phyloP scores from a whole-genome alignment of 2,888 invertebrate genomes.

The Orthosia gracilis region DNA sequence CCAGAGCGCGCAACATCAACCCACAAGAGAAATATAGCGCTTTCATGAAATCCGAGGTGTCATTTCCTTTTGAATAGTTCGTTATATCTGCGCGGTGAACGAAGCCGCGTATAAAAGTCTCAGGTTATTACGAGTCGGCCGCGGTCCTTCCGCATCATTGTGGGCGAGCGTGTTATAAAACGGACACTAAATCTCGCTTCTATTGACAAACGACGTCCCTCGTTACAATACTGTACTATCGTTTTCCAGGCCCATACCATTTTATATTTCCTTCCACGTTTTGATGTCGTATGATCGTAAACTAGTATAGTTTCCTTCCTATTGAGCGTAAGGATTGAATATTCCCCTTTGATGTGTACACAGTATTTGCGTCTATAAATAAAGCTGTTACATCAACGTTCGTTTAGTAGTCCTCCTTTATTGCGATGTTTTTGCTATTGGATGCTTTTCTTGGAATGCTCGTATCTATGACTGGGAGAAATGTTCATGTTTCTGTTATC shows the following conservation, averaged over 20 bases:
- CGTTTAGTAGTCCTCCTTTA: constrained; percentile 60
- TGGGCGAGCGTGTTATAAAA: constrained; percentile 76
- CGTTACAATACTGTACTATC: constrained; percentile 81
- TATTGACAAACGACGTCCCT: constrained; percentile 85
- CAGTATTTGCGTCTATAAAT: constrained; percentile 67
- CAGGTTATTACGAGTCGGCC: constrained; percentile 77
- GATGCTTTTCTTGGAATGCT: constrained; percentile 19
- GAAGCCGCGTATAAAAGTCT: constrained; percentile 77
- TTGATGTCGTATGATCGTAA: constrained; percentile 75
- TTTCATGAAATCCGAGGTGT: constrained; percentile 85
- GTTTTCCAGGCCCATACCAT: constrained; percentile 77
- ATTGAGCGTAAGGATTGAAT: constrained; percentile 67
- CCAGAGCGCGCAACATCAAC: constrained; percentile 61
- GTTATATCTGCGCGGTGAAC: constrained; percentile 78
- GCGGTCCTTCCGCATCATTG: constrained; percentile 70
- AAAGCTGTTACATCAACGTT: constrained; percentile 60
- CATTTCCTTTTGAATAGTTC: constrained; percentile 86
- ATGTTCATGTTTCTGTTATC: constrained; percentile 24
- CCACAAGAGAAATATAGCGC: constrained; percentile 74
- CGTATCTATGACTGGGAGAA: constrained; percentile 15
- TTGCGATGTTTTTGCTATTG: constrained; percentile 60
- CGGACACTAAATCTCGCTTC: constrained; percentile 77
- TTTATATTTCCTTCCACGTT: constrained; percentile 78
- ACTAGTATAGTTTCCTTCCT: constrained; percentile 70
- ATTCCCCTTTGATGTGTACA: constrained; percentile 59